Evolutionary conservation across 2,113 vertebrate species (phyloP), one percentile per base, ranked within the genome.

Genomic region (Boleophthalmus pectinirostris): DNA sequence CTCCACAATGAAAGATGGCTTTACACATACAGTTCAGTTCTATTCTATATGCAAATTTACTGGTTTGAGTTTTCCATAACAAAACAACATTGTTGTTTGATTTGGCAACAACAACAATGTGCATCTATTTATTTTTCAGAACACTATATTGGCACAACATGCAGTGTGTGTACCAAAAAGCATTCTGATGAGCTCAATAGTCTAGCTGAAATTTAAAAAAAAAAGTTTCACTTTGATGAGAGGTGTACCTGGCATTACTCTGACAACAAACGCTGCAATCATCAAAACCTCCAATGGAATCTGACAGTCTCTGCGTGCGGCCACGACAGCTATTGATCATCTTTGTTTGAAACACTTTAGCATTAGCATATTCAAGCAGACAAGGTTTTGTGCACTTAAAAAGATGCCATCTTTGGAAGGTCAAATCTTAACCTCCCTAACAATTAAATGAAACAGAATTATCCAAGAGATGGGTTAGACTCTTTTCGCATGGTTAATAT

Each of bases 331-430:
- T 69, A 77, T 78, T 82, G 69, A 82, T 82, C 33, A 73, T 67
- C 56, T 49, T 61, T 70, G 51, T 75, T 80, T 80, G 66, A 80
- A 83, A 82, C 20, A 18, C 67, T 47, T 69, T 38, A 72, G 63
- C 60, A 77, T 73, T 24, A 56, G 61, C 53, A 69, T 67, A 76
- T 77, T 70, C 70, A 65, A 78, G 63, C 68, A 70, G 76, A 70
- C 20, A 63, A 20, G 11, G 45, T 5, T 63, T 73, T 79, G 70
- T 12, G 51, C 15, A 79, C 25, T 29, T 61, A 43, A 66, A 68
- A 38, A 71, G 61, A 61, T 45, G 18, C 21, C 8, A 13, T 72
- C 38, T 68, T 49, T 70, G 73, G 66, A 9, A 53, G 66, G 56
- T n/a, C 56, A 67, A 57, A 51, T 60, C 68, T 18, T 79, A 46